Evolutionary conservation across 37 sponge, comb jelly and placozoan species (phyloP).

Genomic region (Tethya wilhelma): DNA sequence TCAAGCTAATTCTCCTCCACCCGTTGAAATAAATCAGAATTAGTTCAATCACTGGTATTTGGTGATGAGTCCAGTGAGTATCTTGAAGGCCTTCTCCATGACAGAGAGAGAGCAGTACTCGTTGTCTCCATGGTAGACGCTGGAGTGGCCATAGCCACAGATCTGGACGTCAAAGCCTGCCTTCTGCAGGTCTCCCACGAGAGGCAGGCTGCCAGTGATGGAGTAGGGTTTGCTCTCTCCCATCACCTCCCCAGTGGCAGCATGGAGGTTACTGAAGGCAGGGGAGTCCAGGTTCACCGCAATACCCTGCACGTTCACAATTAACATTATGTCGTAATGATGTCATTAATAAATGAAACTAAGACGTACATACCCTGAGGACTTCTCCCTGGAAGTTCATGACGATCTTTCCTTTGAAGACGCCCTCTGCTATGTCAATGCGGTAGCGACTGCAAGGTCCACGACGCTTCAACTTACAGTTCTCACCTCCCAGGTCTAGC

Average conservation of each 20-base stretch:
- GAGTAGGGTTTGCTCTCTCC: conserved; percentile 76
- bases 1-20: no score
- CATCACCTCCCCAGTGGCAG: conserved; percentile 62
- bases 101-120: conserved; percentile 77
- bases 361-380: conserved; percentile 40
- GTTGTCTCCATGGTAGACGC: conserved; percentile 87
- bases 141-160: conserved; percentile 73
- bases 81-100: conserved; percentile 79
- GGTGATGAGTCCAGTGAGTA: conserved; percentile 54
- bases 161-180: conserved; percentile 79
- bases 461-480: no score
- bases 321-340: not conserved
- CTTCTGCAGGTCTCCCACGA: conserved; percentile 75
- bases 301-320: conserved; percentile 54
- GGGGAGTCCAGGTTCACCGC: conserved; percentile 74
- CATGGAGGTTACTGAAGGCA: conserved; percentile 49
- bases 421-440: conserved; percentile 41
- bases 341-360: not conserved
- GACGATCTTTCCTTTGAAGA: conserved; percentile 35
- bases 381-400: conserved; percentile 24
- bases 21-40: not conserved
- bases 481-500: no score
- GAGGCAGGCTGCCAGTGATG: conserved; percentile 76
- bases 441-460: conserved; percentile 73
- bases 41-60: conserved; percentile 34